These are phyloP conservation scores for Pempheris klunzingeri DNA, from an alignment of 2,797 vertebrate genomes.

Conservation along the genomic window DNA sequence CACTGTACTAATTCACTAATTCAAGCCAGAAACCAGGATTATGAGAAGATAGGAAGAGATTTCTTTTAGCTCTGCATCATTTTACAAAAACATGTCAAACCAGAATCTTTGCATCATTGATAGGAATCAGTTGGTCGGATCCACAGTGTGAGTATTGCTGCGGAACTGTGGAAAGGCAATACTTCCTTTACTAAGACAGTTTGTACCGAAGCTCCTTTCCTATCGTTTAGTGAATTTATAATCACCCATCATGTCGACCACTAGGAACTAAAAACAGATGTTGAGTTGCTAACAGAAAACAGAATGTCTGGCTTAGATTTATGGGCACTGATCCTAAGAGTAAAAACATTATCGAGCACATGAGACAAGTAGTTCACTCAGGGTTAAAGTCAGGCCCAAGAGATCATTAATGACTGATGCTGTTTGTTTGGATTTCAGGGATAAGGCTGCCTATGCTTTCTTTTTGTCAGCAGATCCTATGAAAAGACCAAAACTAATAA, in stretches of 20 bases:
- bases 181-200: slow-evolving; percentile 6
- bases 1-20: not conserved
- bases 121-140: not conserved
- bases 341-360: not conserved
- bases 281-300: not conserved
- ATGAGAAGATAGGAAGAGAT: not conserved
- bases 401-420: not conserved
- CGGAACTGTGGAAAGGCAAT: not conserved
- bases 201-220: not conserved
- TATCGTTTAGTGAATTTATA: not conserved
- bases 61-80: not conserved
- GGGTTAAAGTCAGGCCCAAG: not conserved
- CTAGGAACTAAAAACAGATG: not conserved
- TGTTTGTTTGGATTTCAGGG: not conserved
- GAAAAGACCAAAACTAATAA: not conserved
- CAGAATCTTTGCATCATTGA: slow-evolving; percentile 1
- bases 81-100: not conserved
- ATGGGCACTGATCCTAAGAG: not conserved
- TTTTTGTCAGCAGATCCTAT: not conserved
- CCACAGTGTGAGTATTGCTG: not conserved
- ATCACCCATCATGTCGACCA: not conserved
- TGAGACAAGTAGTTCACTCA: not conserved
- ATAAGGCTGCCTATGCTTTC: not conserved
- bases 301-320: not conserved
- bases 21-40: not conserved